phyloP scores from a whole-genome alignment of 1,140 invertebrate genomes.

The Drosophila carrolli region DNA sequence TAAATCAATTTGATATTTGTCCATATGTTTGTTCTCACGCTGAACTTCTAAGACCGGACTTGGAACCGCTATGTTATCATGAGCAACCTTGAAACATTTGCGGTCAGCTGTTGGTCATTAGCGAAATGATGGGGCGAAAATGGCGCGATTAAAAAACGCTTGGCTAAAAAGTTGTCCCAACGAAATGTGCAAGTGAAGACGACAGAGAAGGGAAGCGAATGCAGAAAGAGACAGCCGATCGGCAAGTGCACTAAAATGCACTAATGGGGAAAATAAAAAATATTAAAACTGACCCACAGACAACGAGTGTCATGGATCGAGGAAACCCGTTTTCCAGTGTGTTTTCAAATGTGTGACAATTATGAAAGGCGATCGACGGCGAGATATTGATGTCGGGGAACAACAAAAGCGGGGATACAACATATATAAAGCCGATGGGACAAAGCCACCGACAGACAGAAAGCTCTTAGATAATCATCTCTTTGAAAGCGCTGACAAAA shows the following conservation, averaged over 20 bases:
- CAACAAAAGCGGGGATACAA: slow-evolving; percentile 48
- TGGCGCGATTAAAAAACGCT: slow-evolving; percentile 48
- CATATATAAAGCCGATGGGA: slow-evolving; percentile 6
- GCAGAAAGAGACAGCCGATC: slow-evolving; percentile 4
- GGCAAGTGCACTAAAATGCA: slow-evolving; percentile 61
- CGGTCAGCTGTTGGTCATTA: slow-evolving; percentile 52
- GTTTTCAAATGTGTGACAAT: slow-evolving; percentile 78
- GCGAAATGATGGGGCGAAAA: slow-evolving; percentile 55
- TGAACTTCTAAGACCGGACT: slow-evolving; percentile 4
- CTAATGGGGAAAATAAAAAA: slow-evolving; percentile 36
- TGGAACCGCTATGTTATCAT: slow-evolving; percentile 61
- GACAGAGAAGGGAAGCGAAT: slow-evolving; percentile 3
- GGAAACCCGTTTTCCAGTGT: slow-evolving; percentile 45
- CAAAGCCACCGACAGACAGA: slow-evolving; percentile 33
- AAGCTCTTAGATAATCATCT: slow-evolving; percentile 66
- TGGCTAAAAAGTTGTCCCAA: slow-evolving; percentile 47
- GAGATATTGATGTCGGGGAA: slow-evolving; percentile 60
- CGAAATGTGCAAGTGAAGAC: slow-evolving; percentile 54
- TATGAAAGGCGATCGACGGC: slow-evolving; percentile 70
- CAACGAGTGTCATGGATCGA: slow-evolving; percentile 28
- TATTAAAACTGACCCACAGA: slow-evolving; percentile 58
- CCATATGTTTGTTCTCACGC: slow-evolving; percentile 25
- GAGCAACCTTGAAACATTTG: slow-evolving; percentile 57
- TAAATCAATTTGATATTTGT: slow-evolving; percentile 12
- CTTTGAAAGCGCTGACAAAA: slow-evolving; percentile 62